Evolutionary conservation across 2,113 vertebrate genomes (phyloP).

Genomic region (Oncorhynchus gorbuscha): DNA sequence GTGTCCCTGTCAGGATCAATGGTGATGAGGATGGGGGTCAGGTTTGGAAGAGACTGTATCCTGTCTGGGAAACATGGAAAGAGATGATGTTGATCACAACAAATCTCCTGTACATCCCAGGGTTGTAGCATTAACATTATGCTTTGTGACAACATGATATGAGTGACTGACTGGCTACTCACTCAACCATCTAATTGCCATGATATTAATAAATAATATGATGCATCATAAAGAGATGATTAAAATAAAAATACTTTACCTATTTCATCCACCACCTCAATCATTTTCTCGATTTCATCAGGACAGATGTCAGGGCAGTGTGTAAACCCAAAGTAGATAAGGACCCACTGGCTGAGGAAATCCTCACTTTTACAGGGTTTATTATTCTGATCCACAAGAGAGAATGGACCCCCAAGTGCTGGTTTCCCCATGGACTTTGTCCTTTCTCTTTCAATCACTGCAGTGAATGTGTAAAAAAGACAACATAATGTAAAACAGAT

Average conservation of each 20-base stretch:
- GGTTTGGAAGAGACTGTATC: constrained; percentile 82
- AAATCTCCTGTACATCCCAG: not conserved
- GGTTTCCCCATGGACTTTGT: constrained; percentile 84
- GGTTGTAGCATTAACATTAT: too few species aligned
- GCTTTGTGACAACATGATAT: too few species aligned
- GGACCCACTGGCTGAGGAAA: constrained; percentile 91
- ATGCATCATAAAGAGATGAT: not conserved
- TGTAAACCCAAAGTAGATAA: constrained; percentile 96
- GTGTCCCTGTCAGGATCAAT: constrained; percentile 92
- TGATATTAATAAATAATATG: not conserved
- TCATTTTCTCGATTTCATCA: constrained; percentile 96
- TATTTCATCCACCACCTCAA: constrained; percentile 88
- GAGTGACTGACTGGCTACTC: too few species aligned
- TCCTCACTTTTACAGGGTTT: constrained; percentile 80
- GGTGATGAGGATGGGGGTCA: constrained; percentile 92
- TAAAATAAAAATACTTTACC: constrained; percentile 69
- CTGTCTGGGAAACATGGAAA: constrained; percentile 70
- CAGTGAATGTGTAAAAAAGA: not conserved
- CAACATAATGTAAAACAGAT: not conserved
- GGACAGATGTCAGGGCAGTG: constrained; percentile 98
- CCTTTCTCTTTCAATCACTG: constrained; percentile 84
- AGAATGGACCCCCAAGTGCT: constrained; percentile 90
- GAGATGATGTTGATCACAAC: not conserved
- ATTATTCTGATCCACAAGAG: constrained; percentile 82
- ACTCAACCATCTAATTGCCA: too few species aligned